These are phyloP conservation scores for Bombus picipes DNA, from an alignment of 1,140 invertebrate genomes.

Conservation along the genomic window DNA sequence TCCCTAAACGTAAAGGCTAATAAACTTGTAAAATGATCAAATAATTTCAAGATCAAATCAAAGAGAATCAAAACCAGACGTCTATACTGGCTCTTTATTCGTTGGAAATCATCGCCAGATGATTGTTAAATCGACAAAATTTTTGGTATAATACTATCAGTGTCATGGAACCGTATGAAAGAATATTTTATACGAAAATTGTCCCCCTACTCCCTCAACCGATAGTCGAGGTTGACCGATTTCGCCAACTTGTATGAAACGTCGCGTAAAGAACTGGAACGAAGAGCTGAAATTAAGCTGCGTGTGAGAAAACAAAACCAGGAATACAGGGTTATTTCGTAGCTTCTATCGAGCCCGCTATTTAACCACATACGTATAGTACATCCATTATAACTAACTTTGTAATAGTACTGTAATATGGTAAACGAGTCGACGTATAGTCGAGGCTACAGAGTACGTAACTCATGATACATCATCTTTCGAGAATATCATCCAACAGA, in stretches of 20 bases:
- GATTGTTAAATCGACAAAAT: not conserved
- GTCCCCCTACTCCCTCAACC: no score
- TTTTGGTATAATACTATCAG: slow-evolving; percentile 3
- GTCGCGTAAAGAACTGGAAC: not conserved
- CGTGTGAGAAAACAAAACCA: not conserved
- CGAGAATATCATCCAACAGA: not conserved
- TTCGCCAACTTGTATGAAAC: not conserved
- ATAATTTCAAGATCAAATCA: not conserved
- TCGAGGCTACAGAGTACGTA: not conserved
- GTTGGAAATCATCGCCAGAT: rapidly evolving
- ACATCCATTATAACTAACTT: not conserved
- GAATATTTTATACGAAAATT: not conserved
- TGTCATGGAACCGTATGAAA: not conserved
- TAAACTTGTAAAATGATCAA: not conserved
- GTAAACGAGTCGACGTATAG: not conserved
- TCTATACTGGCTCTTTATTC: not conserved
- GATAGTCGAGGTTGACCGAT: not conserved
- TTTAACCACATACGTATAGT: not conserved
- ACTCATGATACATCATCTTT: not conserved
- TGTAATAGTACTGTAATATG: not conserved
- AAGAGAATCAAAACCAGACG: not conserved
- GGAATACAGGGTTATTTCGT: slow-evolving; percentile 41
- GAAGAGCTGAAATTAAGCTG: not conserved
- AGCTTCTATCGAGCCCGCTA: not conserved
- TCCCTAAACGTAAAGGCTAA: not conserved